Conservation (phyloP, 2,797 vertebrate species). For the Tinamus major region DNA sequence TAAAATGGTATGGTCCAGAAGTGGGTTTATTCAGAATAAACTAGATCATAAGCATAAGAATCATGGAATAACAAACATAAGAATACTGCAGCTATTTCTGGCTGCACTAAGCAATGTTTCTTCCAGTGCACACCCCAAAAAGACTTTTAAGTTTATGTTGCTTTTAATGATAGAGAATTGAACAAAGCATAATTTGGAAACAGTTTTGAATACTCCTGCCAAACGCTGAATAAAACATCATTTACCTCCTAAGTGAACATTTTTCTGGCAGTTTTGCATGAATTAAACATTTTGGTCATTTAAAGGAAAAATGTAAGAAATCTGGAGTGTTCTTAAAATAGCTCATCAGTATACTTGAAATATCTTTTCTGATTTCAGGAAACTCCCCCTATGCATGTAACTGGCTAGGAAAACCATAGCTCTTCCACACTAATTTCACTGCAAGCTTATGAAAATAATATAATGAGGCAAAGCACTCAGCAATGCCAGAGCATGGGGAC, state of each 20-base stretch:
- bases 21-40: neutral
- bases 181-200: constrained; percentile 69
- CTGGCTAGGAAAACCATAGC: constrained; percentile 16
- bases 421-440: constrained; percentile 49
- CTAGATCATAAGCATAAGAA: neutral
- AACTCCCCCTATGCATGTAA: constrained; percentile 31
- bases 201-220: constrained; percentile 45
- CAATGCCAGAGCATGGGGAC: constrained; percentile 69
- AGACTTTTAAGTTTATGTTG: constrained; percentile 39
- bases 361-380: constrained; percentile 55
- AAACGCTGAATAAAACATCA: constrained; percentile 64
- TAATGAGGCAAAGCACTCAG: constrained; percentile 58
- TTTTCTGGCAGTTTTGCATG: constrained; percentile 63
- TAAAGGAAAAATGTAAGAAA: constrained; percentile 67
- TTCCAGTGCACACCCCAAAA: constrained; percentile 16
- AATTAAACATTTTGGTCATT: constrained; percentile 73
- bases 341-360: constrained; percentile 41
- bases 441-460: constrained; percentile 50
- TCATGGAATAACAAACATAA: neutral
- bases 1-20: neutral
- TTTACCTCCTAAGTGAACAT: constrained; percentile 68
- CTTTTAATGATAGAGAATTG: constrained; percentile 48
- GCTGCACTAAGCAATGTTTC: neutral
- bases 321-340: constrained; percentile 69
- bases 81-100: neutral